Conservation (phyloP, 2,888 invertebrate species). For the Polia nebulosa region DNA sequence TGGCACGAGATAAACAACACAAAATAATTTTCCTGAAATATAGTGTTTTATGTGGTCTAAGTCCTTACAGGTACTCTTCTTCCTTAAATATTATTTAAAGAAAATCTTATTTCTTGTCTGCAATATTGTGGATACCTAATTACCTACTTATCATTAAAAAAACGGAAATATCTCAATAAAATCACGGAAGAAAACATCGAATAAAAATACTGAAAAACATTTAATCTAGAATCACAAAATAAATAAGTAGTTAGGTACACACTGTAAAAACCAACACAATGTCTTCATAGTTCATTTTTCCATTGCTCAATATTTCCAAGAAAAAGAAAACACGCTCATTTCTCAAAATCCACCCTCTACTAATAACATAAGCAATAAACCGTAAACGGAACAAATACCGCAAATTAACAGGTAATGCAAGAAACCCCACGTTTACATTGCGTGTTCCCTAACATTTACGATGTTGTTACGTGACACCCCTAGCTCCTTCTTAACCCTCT, state of each 20-base stretch:
- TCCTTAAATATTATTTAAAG: background rate
- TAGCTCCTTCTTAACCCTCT: constrained; percentile 80
- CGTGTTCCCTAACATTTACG: constrained; percentile 71
- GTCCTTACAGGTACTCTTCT: background rate
- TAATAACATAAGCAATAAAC: constrained; percentile 49
- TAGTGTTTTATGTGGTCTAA: no score
- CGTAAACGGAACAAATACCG: constrained; percentile 50
- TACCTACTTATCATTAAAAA: background rate
- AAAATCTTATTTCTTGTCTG: background rate
- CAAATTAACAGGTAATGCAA: constrained; percentile 59
- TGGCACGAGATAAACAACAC: constrained; percentile 56
- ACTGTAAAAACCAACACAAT: constrained; percentile 2
- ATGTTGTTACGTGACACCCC: constrained; percentile 80
- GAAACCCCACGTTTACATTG: constrained; percentile 65
- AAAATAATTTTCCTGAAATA: no score
- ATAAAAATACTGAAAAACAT: background rate
- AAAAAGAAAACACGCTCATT: constrained; percentile 27
- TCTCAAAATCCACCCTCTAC: constrained; percentile 27
- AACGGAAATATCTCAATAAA: background rate
- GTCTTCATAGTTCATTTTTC: background rate
- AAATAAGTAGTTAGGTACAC: background rate
- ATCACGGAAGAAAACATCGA: background rate
- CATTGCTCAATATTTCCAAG: constrained; percentile 25
- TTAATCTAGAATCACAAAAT: background rate
- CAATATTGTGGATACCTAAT: background rate